These are phyloP conservation scores for Myoxocephalus aenaeus DNA, from an alignment of 2,797 vertebrate genomes.

Conservation along the genomic window DNA sequence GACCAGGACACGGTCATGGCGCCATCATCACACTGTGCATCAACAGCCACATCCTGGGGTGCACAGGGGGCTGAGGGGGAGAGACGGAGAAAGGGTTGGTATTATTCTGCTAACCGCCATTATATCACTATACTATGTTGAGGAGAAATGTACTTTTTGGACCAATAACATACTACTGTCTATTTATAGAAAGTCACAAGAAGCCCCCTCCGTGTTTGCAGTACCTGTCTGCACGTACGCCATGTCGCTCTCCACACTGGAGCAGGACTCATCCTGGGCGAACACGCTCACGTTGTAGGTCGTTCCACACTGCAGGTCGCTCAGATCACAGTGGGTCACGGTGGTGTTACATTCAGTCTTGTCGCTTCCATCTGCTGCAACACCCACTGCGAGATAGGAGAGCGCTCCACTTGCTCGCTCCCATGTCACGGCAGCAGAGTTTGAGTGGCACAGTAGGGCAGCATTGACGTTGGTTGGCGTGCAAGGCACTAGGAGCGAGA, in stretches of 20 bases:
- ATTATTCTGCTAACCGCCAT: not conserved
- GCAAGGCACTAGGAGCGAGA: conserved; percentile 78
- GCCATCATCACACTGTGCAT: conserved; percentile 57
- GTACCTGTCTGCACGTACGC: conserved; percentile 77
- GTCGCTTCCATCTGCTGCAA: conserved; percentile 57
- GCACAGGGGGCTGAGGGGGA: conserved; percentile 75
- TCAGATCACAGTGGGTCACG: conserved; percentile 73
- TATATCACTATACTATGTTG: not conserved
- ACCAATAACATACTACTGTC: not conserved
- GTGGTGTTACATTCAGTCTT: conserved; percentile 69
- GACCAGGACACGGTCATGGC: conserved; percentile 77
- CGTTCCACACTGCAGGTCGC: conserved; percentile 75
- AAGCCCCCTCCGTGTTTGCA: not conserved
- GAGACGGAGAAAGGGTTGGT: not conserved
- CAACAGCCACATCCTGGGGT: conserved; percentile 72
- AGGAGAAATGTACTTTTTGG: not conserved
- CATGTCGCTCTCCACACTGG: conserved; percentile 58
- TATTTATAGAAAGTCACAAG: not conserved
- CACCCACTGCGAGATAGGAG: conserved; percentile 69
- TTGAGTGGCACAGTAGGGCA: conserved; percentile 67
- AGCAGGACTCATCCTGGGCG: conserved; percentile 66
- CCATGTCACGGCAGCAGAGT: conserved; percentile 80
- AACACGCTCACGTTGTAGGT: conserved; percentile 79
- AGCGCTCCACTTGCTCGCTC: conserved; percentile 73
- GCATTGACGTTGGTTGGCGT: conserved; percentile 70